Conservation (phyloP, 2,797 vertebrate species). For the Alcedo atthis region DNA sequence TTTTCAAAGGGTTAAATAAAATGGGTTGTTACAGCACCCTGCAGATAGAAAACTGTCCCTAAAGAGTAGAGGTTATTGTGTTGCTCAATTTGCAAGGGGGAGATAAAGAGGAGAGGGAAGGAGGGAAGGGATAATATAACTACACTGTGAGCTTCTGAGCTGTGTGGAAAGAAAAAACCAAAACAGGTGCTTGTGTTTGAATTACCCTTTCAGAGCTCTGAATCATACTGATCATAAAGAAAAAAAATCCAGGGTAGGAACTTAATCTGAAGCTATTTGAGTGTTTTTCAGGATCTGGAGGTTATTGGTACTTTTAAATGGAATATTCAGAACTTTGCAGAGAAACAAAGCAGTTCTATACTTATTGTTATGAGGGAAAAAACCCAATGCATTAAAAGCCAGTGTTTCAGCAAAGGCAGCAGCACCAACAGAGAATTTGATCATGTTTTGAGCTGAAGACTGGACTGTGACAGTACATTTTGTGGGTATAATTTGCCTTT, state of each 20-base stretch:
- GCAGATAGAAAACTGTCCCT: neutral
- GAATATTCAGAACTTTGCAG: neutral
- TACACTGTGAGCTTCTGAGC: neutral
- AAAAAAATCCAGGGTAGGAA: neutral
- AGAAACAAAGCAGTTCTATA: neutral
- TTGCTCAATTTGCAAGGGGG: neutral
- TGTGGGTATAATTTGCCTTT: neutral
- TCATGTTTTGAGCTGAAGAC: neutral
- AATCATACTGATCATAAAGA: neutral
- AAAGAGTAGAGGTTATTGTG: neutral
- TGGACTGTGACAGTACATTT: neutral
- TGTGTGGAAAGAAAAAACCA: neutral
- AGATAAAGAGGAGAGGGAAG: neutral
- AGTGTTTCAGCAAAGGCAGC: neutral
- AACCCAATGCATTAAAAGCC: neutral
- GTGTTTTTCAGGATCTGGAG: neutral
- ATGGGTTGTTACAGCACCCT: neutral
- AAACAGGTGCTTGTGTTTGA: neutral
- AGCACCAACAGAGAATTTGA: neutral
- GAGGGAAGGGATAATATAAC: neutral
- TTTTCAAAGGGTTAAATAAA: conserved; percentile 26
- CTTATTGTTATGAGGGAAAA: neutral
- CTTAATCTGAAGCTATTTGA: neutral
- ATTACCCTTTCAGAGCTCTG: conserved; percentile 3
- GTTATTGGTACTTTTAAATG: neutral